Evolutionary conservation across 1,140 invertebrate species (phyloP).

Genomic region (Phymorhynchus buccinoides): DNA sequence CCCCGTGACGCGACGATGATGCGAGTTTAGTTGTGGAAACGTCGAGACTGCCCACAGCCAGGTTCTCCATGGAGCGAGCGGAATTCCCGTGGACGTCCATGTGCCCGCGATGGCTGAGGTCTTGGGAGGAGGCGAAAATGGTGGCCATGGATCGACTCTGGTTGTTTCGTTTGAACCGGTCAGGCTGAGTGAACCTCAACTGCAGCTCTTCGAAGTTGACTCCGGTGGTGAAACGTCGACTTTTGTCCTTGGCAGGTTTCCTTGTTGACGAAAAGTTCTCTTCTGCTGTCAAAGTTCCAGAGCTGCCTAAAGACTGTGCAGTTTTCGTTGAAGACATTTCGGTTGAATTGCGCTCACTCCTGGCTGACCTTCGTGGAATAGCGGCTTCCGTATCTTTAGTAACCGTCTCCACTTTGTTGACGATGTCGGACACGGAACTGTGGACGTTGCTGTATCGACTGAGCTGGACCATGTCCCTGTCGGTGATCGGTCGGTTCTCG

Average conservation of each 20-base stretch:
- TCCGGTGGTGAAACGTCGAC: not conserved
- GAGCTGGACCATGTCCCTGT: constrained; percentile 13
- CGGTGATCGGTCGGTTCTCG: not conserved
- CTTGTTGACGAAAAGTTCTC: not conserved
- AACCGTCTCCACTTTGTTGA: constrained; percentile 14
- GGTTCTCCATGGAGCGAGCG: constrained; percentile 17
- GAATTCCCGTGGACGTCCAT: not conserved
- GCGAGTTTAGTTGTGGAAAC: too few species aligned
- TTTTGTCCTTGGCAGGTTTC: not conserved
- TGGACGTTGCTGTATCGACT: not conserved
- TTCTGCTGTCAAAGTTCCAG: not conserved
- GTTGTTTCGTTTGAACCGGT: not conserved
- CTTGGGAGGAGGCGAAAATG: constrained; percentile 7
- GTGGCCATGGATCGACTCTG: constrained; percentile 23
- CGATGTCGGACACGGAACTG: constrained; percentile 15
- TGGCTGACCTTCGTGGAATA: not conserved
- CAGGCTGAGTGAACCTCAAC: constrained; percentile 18
- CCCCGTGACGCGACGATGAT: not conserved
- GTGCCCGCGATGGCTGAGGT: not conserved
- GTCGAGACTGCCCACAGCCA: not conserved
- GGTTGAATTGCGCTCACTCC: not conserved
- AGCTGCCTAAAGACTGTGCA: not conserved
- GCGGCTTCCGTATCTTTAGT: not conserved
- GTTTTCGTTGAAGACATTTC: not conserved
- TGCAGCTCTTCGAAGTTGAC: constrained; percentile 27